Evolutionary conservation across 2,113 vertebrate species (phyloP).

Genomic region (Bettongia penicillata): DNA sequence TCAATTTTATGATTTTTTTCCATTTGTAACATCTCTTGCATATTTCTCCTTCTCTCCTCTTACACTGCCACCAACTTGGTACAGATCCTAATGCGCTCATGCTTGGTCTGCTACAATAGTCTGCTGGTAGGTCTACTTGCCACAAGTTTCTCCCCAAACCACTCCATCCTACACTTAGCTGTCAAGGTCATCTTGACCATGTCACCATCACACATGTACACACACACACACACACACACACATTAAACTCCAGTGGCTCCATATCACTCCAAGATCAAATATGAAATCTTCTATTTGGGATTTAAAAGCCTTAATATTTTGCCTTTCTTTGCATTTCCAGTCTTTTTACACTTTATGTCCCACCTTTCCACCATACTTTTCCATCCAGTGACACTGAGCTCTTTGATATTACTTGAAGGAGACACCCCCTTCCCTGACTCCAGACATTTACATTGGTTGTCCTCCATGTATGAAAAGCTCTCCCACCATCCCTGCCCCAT

Average conservation of each 20-base stretch:
- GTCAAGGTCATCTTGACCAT: neutral
- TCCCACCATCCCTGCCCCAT: neutral
- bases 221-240: no score
- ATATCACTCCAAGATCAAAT: neutral
- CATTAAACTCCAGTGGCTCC: neutral
- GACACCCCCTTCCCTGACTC: neutral
- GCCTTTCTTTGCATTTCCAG: neutral
- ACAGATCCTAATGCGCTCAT: neutral
- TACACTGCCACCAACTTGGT: neutral
- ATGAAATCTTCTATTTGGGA: neutral
- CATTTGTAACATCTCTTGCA: neutral
- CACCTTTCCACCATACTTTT: neutral
- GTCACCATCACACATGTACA: neutral
- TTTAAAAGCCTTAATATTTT: neutral
- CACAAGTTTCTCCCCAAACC: neutral
- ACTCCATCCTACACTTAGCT: neutral
- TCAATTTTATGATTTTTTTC: neutral
- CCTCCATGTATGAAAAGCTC: neutral
- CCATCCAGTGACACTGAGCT: neutral
- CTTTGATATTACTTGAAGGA: neutral
- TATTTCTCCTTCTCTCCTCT: neutral
- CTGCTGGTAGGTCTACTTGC: neutral
- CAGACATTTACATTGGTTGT: neutral
- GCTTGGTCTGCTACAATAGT: neutral
- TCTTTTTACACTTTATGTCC: neutral